Base-by-base conservation (phyloP, 2,113 vertebrate species). In the Lycaon pictus region DNA sequence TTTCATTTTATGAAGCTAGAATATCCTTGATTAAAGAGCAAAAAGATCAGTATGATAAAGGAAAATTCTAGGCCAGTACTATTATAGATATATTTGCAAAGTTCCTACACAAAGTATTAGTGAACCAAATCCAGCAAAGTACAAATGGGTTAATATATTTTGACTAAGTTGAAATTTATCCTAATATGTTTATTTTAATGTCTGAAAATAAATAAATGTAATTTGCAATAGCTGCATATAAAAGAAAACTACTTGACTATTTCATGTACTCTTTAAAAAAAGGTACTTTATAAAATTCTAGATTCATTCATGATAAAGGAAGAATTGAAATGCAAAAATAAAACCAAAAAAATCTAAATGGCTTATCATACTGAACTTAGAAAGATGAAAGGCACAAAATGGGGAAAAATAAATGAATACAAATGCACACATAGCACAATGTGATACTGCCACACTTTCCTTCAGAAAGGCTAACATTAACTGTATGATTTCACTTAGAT, bases 211-310 rank as follows among this genome's bases (percentile, higher is more conserved):
- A 85, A 60, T 80, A 82, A 32, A 48, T 69, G 37, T 10, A 60
- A 29, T 74, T 67, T 5, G 9, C 12, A 60, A 35, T n/a, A 81
- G 25, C 19, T 56, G 43, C 82, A 58, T 67, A 58, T 51, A 53
- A 96, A 88, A 53, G 11, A 71, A 83, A 87, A 37, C 17, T 7
- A 69, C n/a, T 37, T 2, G 56, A 32, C 69, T 72, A 69, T 27
- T 27, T 19, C 23, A 79, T 43, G 43, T 43, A 43, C 43, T 43
- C 3, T 43, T 43, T 43, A 43, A 82, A 43, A 65, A 86, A 29
- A 83, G n/a, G 2, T n/a, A 74, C n/a, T 55, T 93, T 56, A 67
- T 58, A 74, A 85, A 83, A 80, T 88, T 88, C 16, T 84, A 93
- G 82, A 83, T 91, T 11, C 3, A 9, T n/a, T 62, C 13, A 43